Percentiles rank a stretch among this genome's conserved stretches.
Evolutionary conservation across 2,113 vertebrate genomes (phyloP).

Genomic region (Phainopepla nitens): DNA sequence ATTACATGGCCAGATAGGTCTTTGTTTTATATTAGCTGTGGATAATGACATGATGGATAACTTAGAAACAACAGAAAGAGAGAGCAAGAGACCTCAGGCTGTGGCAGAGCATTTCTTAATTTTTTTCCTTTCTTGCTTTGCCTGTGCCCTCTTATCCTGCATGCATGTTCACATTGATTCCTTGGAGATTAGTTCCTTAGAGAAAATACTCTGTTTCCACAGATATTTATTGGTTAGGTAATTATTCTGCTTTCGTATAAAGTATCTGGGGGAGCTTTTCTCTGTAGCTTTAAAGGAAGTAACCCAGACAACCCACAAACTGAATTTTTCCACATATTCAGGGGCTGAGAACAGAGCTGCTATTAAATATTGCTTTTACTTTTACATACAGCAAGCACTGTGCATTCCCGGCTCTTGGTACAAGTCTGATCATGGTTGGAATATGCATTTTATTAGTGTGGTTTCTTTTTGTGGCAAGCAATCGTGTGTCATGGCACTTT

Average conservation of each 20-base stretch:
- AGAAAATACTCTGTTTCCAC: neutral
- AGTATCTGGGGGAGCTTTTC: neutral
- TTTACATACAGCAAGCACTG: slow-evolving; percentile 51
- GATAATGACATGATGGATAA: neutral
- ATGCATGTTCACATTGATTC: neutral
- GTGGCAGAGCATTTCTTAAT: neutral
- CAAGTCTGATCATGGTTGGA: neutral
- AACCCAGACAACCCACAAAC: slow-evolving; percentile 47
- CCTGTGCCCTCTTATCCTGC: neutral
- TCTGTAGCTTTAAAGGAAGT: slow-evolving; percentile 43
- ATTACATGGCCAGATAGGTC: neutral
- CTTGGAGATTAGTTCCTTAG: neutral
- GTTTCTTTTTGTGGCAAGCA: neutral
- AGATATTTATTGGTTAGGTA: neutral
- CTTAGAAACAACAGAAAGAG: neutral
- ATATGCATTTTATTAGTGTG: slow-evolving; percentile 33
- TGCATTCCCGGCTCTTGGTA: neutral
- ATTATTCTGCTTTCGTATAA: neutral
- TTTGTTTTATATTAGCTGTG: neutral
- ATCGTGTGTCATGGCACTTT: neutral
- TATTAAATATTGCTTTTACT: slow-evolving; percentile 45
- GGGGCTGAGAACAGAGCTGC: neutral
- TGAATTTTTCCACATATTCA: slow-evolving; percentile 45
- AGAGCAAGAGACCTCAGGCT: neutral
- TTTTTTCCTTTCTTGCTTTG: neutral